Evolutionary conservation across 2,113 vertebrate genomes (phyloP), one percentile per base, ranked within the genome.

Genomic region (Amblyornis subalaris): DNA sequence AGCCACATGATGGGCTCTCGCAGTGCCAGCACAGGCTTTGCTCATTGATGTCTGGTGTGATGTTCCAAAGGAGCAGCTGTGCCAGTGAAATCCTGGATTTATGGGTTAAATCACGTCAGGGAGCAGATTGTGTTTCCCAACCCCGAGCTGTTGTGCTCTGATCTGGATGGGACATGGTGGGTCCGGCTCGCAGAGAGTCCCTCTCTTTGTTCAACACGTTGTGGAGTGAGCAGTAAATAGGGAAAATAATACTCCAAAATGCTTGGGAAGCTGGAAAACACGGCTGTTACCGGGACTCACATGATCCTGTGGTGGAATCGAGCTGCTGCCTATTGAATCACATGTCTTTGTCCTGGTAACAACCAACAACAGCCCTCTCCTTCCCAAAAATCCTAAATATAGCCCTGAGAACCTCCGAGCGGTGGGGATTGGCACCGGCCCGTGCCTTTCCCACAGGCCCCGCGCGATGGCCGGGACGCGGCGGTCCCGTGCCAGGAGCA

Each of bases 1-100:
- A 96, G 89, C 95, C 91, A 87, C 95, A 95, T 96, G 96, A 95
- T 66, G 88, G 91, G 70, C 45, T 69, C 82, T 75, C 0, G 0
- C 73, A 6, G 87, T 77, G 96, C 96, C 96, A 96, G 93, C 89
- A 87, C 65, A 93, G 90, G 75, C 72, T 91, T 88, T 88, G 54
- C 84, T 45, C 74, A 2, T 35, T 54, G 93, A 36, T 95, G 93
- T 88, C 91, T 90, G 24, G 78, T 35, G 65, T 77, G 89, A 24
- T 78, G 85, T 58, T 93, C 47, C 89, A 89, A 60, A 9, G 25
- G 6, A 90, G 94, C 86, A 92, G 76, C 95, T 78, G 89, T 90
- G 92, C 94, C 95, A 93, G 89, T 42, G 93, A 53, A 94, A 78
- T 45, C 61, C 40, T 45, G 36, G 61, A 48, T 75, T 94, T 72